Evolutionary conservation across 2,797 vertebrate genomes (phyloP), one percentile per base, ranked within the genome.

Genomic region (Falco novaeseelandiae): DNA sequence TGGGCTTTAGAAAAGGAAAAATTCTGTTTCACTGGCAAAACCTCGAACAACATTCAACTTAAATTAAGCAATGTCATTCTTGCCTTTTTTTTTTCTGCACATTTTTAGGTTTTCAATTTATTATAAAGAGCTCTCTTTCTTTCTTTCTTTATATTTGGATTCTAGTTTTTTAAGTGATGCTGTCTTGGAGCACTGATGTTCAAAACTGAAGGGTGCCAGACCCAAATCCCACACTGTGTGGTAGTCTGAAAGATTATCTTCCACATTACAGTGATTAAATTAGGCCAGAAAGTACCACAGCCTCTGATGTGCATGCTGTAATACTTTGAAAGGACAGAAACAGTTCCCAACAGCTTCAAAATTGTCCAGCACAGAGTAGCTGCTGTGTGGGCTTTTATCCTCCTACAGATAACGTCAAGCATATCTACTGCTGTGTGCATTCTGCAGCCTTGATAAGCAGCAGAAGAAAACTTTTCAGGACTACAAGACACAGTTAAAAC

Each of bases 291-390:
- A 95, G 91, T 85, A 88, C 71, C 77, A 77, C 44, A 85, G 76
- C 76, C 93, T 57, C 79, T 97, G 83, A 91, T 90, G 92, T 65
- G 93, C 29, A 5, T 88, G 89, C 74, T 72, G 89, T 86, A 96
- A 96, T 83, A 89, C 96, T 97, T 93, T 84, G 92, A 97, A 97
- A 95, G 94, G 96, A 91, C 73, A 82, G 90, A 90, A 62, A 87
- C 73, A 46, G 76, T 83, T 96, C 77, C 89, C 49, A 96, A 82
- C 69, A 91, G 87, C 81, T 95, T 96, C 91, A 88, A 87, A 96
- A 96, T 42, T 95, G 96, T 93, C 83, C 71, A 91, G 86, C 79
- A 82, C 94, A 92, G 85, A 67, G 76, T 84, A 80, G 65, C 76
- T 93, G 90, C 91, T 81, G 51, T 94, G 78, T 81, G 76, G 69